Conservation (phyloP, 1,140 invertebrate genomes). For the Plectrocnemia conspersa region DNA sequence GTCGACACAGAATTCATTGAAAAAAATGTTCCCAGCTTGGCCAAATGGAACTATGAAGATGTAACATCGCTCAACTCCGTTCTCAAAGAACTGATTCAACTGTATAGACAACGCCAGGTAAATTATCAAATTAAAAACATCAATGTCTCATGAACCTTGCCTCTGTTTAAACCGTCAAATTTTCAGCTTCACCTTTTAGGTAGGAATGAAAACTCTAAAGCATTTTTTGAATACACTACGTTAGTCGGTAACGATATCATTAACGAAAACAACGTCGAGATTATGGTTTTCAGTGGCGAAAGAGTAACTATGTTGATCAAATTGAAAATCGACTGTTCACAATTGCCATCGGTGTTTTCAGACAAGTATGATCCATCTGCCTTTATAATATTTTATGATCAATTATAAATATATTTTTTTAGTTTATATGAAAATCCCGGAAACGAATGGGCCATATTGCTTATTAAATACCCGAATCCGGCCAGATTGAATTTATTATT, state of each 20-base stretch:
- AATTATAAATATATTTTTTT: conserved; percentile 31
- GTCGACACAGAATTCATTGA: conserved; percentile 48
- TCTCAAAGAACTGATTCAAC: conserved; percentile 50
- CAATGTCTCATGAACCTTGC: background rate
- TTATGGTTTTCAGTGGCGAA: conserved; percentile 45
- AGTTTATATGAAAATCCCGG: conserved; percentile 47
- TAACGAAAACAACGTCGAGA: conserved; percentile 47
- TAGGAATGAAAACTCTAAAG: conserved; percentile 48
- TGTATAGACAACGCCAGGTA: conserved; percentile 56
- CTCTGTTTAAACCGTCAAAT: background rate
- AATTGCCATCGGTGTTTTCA: conserved; percentile 45
- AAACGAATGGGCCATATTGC: conserved; percentile 45
- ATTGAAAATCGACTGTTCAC: conserved; percentile 45
- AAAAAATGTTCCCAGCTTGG: conserved; percentile 52
- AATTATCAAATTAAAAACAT: background rate
- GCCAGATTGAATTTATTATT: conserved; percentile 48
- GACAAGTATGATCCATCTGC: conserved; percentile 40
- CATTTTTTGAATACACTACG: conserved; percentile 49
- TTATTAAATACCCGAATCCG: conserved; percentile 48
- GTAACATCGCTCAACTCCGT: conserved; percentile 51
- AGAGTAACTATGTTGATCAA: conserved; percentile 48
- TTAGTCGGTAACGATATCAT: conserved; percentile 46
- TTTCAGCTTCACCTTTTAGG: conserved; percentile 45
- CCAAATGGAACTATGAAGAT: conserved; percentile 53
- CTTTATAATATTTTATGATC: conserved; percentile 38